A percentile compares a stretch with the other conserved stretches of the same genome.
phyloP scores from a whole-genome alignment of 2,888 invertebrate species.

The Xestia rhomboidea region DNA sequence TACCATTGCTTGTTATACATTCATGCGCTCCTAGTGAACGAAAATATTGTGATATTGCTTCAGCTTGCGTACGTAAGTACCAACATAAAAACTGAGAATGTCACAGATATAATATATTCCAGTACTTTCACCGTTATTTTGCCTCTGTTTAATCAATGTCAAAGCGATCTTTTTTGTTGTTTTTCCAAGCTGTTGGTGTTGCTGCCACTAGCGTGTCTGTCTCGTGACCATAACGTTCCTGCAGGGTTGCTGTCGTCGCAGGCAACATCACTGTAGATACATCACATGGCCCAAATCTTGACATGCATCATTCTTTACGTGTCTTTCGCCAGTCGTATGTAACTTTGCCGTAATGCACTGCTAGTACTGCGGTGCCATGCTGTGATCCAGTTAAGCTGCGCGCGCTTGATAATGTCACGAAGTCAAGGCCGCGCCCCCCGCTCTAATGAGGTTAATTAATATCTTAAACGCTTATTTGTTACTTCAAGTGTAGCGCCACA shows the following conservation, averaged over 20 bases:
- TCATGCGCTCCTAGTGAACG: conserved; percentile 16
- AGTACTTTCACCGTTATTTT: neutral
- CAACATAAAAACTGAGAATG: neutral
- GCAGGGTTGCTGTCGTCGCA: neutral
- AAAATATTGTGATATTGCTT: neutral
- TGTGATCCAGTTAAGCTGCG: conserved; percentile 28
- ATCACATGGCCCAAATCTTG: neutral
- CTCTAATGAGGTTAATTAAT: conserved; percentile 57
- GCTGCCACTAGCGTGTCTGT: neutral
- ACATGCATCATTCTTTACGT: neutral
- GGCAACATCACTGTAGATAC: neutral
- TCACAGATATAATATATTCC: neutral
- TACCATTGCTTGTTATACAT: neutral
- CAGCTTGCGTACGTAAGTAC: neutral
- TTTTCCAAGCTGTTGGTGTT: neutral
- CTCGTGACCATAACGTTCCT: neutral
- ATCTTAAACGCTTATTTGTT: conserved; percentile 41
- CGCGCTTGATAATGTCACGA: conserved; percentile 50
- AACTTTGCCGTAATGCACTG: neutral
- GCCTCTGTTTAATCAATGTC: neutral
- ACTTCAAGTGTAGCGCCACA: conserved; percentile 32
- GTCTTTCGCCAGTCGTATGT: neutral
- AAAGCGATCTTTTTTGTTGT: neutral
- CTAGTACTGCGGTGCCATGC: conserved; percentile 6
- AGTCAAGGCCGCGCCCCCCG: conserved; percentile 51